Conservation (phyloP, 2,888 invertebrate species). For the Pseudococcus viburni region DNA sequence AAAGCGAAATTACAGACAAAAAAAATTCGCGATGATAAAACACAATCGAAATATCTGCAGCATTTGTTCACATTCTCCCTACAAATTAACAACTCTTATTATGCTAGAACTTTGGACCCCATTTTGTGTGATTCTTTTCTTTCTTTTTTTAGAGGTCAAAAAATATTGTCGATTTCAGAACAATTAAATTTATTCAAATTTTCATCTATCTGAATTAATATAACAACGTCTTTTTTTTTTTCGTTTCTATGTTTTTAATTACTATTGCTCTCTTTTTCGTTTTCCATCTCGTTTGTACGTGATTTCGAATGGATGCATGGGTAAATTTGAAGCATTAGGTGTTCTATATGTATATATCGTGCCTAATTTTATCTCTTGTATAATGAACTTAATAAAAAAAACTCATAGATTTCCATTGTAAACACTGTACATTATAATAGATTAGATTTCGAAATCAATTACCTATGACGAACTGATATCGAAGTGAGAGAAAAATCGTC, state of each 20-base stretch:
- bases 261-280: background rate
- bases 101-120: constrained; percentile 10
- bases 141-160: constrained; percentile 39
- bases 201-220: background rate
- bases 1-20: constrained; percentile 30
- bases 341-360: background rate
- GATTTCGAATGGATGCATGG: background rate
- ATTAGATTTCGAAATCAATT: background rate
- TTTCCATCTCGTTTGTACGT: background rate
- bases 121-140: background rate
- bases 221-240: background rate
- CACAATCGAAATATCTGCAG: constrained; percentile 21
- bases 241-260: background rate
- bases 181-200: constrained; percentile 36
- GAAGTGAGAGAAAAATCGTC: background rate
- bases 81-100: constrained; percentile 13
- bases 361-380: constrained; percentile 25
- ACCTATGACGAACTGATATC: constrained; percentile 14
- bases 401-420: constrained; percentile 15
- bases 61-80: constrained; percentile 14
- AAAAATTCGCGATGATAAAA: constrained; percentile 42
- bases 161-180: constrained; percentile 37
- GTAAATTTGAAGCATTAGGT: background rate
- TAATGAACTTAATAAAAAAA: background rate
- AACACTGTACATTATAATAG: constrained; percentile 4